These are phyloP conservation scores for Carassius carassius DNA, from an alignment of 2,113 vertebrate genomes.

Conservation along the genomic window DNA sequence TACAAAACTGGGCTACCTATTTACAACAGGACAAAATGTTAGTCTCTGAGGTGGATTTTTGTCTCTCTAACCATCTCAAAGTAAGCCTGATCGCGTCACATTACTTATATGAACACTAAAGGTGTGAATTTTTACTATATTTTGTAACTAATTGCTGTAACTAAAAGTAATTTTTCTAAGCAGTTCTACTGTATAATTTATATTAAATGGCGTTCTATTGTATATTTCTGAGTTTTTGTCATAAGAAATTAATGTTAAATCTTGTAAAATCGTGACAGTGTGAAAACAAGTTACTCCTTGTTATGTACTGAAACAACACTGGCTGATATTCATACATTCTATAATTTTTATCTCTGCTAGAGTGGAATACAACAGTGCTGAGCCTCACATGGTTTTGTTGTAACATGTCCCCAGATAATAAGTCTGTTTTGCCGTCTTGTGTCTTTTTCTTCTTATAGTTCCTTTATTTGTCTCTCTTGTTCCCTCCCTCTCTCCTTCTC, in stretches of 20 bases:
- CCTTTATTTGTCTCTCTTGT: background rate
- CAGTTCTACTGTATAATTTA: background rate
- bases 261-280: background rate
- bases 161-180: background rate
- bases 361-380: background rate
- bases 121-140: background rate
- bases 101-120: conserved; percentile 22
- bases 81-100: background rate
- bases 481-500: background rate
- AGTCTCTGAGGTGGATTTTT: background rate
- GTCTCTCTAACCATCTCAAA: background rate
- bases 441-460: background rate
- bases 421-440: background rate
- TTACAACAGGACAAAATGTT: conserved; percentile 10
- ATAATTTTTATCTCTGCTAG: background rate
- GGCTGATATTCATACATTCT: background rate
- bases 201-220: background rate
- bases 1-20: conserved; percentile 5
- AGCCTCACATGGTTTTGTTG: conserved; percentile 1
- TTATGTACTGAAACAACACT: conserved; percentile 4
- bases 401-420: conserved; percentile 17
- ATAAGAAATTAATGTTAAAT: background rate
- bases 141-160: background rate
- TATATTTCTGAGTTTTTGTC: background rate
- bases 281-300: conserved; percentile 3